Conservation (phyloP, 2,888 invertebrate species). For the Limulus polyphemus region DNA sequence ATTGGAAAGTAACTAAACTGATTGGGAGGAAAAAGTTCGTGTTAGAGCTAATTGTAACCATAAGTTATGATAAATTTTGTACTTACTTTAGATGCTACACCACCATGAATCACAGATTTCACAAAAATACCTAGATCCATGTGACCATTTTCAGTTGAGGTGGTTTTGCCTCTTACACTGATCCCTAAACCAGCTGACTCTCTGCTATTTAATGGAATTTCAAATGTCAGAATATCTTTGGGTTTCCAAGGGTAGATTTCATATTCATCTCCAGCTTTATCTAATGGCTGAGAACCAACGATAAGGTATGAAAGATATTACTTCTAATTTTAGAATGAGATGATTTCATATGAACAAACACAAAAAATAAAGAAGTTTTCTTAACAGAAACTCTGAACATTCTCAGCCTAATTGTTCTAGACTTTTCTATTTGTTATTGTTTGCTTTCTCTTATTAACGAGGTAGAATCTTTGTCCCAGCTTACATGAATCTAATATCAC, state of each 20-base stretch:
- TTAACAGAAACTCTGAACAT: background rate
- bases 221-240: conserved; percentile 71
- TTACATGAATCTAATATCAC: no score
- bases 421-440: no score
- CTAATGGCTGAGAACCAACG: conserved; percentile 36
- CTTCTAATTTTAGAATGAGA: background rate
- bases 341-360: no score
- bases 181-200: conserved; percentile 93
- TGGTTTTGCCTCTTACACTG: conserved; percentile 92
- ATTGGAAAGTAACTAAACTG: no score
- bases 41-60: no score
- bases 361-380: background rate
- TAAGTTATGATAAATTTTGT: no score
- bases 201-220: conserved; percentile 91
- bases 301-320: background rate
- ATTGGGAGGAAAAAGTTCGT: no score
- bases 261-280: conserved; percentile 41
- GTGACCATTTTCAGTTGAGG: conserved; percentile 34
- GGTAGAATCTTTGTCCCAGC: no score
- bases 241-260: conserved; percentile 59
- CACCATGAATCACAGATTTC: conserved; percentile 87
- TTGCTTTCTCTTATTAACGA: no score
- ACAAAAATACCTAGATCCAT: conserved; percentile 91
- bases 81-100: conserved; percentile 58
- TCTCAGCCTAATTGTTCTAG: no score